These are phyloP conservation scores for Epinephelus coioides DNA, from an alignment of 2,797 vertebrate genomes.

Conservation along the genomic window DNA sequence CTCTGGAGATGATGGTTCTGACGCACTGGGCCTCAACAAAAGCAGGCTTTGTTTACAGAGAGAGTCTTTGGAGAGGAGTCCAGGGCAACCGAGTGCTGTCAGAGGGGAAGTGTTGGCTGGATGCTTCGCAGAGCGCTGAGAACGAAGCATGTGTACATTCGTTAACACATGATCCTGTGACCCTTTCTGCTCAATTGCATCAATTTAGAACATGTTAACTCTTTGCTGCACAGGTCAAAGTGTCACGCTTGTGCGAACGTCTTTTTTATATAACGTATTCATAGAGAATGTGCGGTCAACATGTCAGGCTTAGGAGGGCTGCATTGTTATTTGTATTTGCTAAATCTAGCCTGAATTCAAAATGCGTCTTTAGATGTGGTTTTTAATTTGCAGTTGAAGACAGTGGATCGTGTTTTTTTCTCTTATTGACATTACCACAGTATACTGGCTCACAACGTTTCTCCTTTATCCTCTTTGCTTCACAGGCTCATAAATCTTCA, in stretches of 20 bases:
- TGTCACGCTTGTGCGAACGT: slow-evolving; percentile 65
- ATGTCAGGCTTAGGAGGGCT: slow-evolving; percentile 43
- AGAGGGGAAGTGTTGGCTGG: slow-evolving; percentile 83
- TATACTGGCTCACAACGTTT: slow-evolving; percentile 57
- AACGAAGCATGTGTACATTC: slow-evolving; percentile 83
- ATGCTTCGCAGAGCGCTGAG: slow-evolving; percentile 82
- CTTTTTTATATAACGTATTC: slow-evolving; percentile 67
- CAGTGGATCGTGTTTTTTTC: slow-evolving; percentile 21
- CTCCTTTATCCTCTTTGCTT: slow-evolving; percentile 74
- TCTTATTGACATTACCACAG: slow-evolving; percentile 55
- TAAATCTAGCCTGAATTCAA: slow-evolving; percentile 52
- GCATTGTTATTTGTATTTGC: slow-evolving; percentile 66
- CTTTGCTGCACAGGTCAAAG: slow-evolving; percentile 73
- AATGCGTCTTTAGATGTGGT: slow-evolving; percentile 53
- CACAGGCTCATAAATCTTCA: slow-evolving; percentile 68
- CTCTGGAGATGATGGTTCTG: slow-evolving; percentile 83
- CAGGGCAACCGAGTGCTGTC: slow-evolving; percentile 80
- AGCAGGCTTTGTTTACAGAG: slow-evolving; percentile 87
- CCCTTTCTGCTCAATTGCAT: slow-evolving; percentile 81
- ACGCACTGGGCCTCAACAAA: slow-evolving; percentile 85
- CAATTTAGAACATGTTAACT: slow-evolving; percentile 82
- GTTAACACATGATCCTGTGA: slow-evolving; percentile 84
- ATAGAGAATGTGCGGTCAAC: slow-evolving; percentile 59
- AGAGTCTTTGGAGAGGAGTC: slow-evolving; percentile 79
- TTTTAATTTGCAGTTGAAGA: slow-evolving; percentile 64